Evolutionary conservation across 2,113 vertebrate genomes (phyloP), one percentile per base, ranked within the genome.

Genomic region (Seriola aureovittata): DNA sequence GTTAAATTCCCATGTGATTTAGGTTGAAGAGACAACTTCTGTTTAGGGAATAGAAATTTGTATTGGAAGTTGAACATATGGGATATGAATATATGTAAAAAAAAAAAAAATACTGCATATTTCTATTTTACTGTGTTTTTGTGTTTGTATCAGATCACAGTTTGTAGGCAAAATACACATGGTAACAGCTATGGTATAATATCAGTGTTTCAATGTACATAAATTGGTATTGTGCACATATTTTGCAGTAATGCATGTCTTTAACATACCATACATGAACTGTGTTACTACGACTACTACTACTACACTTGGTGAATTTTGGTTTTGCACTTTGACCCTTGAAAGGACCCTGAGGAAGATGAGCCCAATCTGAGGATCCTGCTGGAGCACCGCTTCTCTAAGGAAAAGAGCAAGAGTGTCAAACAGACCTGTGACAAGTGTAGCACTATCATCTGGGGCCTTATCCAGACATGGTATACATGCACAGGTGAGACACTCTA

Each of bases 381-480:
- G 7, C 93, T 99, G 63, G 98, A 99, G 87, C 98, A 99, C 54
- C 96, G 98, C 14, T 99, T 99, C 93, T 97, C 97, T 78, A 99
- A 99, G 90, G 98, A 99, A 89, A 99, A 98, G 95, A 99, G 98
- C 94, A 99, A 99, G 89, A 98, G 98, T 0, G 97, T 99, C 42
- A 99, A 99, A 93, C 97, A 99, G 85, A 97, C 95, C 14, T 99
- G 98, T 58, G 98, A 99, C 93, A 99, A 97, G 83, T 99, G 98
- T 88, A 98, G 96, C 89, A 82, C 97, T 65, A 96, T 98, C 86
- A 99, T 99, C 89, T 99, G 98, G 98, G 98, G 98, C 16, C 97
- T 99, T 63, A 97, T 99, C 78, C 98, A 99, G 95, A 99, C 98
- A 52, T 99, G 98, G 98, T 99, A 99, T 80, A 99, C 97, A 55